Percentiles rank a stretch among this genome's conserved stretches.
Conservation (phyloP, 2,797 vertebrate species). For the Notamacropus eugenii region DNA sequence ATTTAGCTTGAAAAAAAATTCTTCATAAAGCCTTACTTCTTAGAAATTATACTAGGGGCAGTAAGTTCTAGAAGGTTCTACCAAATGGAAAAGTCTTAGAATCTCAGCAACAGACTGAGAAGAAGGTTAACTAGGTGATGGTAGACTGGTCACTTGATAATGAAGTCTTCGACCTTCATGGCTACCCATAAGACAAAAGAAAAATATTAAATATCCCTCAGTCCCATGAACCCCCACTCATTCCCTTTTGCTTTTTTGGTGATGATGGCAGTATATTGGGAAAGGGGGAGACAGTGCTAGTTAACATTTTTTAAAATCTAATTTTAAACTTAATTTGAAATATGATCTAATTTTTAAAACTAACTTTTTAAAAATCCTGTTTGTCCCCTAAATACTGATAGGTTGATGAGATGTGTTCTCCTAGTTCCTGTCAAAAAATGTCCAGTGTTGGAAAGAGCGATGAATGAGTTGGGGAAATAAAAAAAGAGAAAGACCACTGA, state of each 20-base stretch:
- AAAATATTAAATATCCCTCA: neutral
- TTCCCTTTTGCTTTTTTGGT: neutral
- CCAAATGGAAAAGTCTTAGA: neutral
- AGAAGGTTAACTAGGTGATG: neutral
- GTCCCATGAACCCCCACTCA: neutral
- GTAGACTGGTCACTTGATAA: neutral
- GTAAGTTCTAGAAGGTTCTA: neutral
- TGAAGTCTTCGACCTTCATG: no score
- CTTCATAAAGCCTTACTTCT: neutral
- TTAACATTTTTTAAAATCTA: neutral
- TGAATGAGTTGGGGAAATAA: neutral
- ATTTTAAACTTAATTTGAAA: neutral
- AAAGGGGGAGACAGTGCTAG: neutral
- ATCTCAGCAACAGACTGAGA: neutral
- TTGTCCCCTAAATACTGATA: neutral
- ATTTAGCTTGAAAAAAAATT: neutral
- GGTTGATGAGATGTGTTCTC: neutral
- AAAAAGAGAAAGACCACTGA: no score
- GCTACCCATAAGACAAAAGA: neutral
- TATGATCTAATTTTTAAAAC: neutral
- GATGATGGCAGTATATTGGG: neutral
- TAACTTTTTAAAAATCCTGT: neutral
- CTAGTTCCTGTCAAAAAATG: neutral
- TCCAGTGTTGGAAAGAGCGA: neutral
- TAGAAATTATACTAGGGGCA: neutral